A percentile compares a stretch with the other conserved stretches of the same genome.
Conservation (phyloP, 2,113 vertebrate genomes). For the Ahaetulla prasina region DNA sequence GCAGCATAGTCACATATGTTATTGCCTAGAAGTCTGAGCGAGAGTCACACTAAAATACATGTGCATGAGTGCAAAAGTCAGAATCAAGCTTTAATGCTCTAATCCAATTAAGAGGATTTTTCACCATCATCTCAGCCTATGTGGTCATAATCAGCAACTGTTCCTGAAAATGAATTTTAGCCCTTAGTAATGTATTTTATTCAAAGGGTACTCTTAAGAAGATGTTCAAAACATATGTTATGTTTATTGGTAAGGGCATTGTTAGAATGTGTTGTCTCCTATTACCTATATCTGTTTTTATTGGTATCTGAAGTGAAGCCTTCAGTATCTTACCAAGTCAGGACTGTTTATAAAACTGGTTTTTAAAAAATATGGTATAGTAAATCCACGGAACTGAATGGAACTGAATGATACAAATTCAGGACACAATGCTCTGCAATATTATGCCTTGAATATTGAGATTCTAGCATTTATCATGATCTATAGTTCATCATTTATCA, state of each 20-base stretch:
- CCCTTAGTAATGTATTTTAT: constrained; percentile 26
- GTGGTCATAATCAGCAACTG: constrained; percentile 12
- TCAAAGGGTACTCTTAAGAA: constrained; percentile 6
- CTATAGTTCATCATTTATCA: too few relatives aligned
- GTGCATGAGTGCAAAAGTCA: constrained; percentile 4
- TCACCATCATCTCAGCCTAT: constrained; percentile 29
- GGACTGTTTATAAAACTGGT: not conserved
- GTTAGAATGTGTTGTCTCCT: not conserved
- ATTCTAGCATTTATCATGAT: not conserved
- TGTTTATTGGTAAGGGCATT: constrained; percentile 1
- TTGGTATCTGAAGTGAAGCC: not conserved
- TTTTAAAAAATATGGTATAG: not conserved
- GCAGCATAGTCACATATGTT: constrained; percentile 8
- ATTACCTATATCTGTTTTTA: not conserved
- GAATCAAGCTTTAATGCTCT: constrained; percentile 9
- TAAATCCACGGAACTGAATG: not conserved
- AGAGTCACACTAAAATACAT: not conserved
- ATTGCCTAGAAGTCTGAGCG: not conserved
- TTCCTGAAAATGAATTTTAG: constrained; percentile 13
- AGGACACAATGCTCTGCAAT: not conserved
- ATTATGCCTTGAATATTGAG: not conserved
- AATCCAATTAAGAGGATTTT: constrained; percentile 14
- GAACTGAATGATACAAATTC: not conserved
- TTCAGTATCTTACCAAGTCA: not conserved
- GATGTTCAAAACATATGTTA: constrained; percentile 28